Base-by-base conservation (phyloP, 2,797 vertebrate species). In the Manis javanica region DNA sequence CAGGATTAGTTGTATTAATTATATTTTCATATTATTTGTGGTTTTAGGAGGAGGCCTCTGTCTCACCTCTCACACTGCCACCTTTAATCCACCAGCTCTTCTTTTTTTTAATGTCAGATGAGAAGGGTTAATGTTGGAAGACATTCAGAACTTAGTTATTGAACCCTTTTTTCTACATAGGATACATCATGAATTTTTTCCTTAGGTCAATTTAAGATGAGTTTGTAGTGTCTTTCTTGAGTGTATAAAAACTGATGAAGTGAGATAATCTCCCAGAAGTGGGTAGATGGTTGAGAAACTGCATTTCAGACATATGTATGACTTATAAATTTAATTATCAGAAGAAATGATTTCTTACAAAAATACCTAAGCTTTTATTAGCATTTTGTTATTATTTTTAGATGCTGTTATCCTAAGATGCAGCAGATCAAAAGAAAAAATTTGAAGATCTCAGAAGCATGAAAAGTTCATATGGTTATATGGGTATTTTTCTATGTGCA, bases 401-500 rank as follows among this genome's bases (percentile, higher is more conserved):
- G 42, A 10, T 7, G 26, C 59, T 96, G 34, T 59, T 21, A 57
- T 57, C 72, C 21, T 72, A 61, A 55, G 4, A 83, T 97, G 23
- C 63, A 96, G 19, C 61, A 95, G 6, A 87, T 95, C 3, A 49
- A 82, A 93, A 96, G 46, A 85, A 90, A 85, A 63, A 59, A 91
- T 79, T 63, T 83, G 2, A 91, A 82, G 21, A 4, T 29, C 77
- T 96, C 74, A 91, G 89, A 97, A 69, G 61, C 85, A 69, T 53
- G 74, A 87, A 77, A 93, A 75, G 90, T 96, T 79, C 78, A 13
- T 24, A 75, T 94, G 26, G 15, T 61, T 79, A 37, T 51, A 12
- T 85, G 75, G n/a, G 14, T 68, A 1, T 72, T 87, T 87, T 94
- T 69, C 87, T 49, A 68, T 90, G 79, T 86, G 46, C 81, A 87